A percentile compares a stretch with the other conserved stretches of the same genome.
Evolutionary conservation across 2,113 vertebrate species (phyloP).

Genomic region (Paradisaea rubra): DNA sequence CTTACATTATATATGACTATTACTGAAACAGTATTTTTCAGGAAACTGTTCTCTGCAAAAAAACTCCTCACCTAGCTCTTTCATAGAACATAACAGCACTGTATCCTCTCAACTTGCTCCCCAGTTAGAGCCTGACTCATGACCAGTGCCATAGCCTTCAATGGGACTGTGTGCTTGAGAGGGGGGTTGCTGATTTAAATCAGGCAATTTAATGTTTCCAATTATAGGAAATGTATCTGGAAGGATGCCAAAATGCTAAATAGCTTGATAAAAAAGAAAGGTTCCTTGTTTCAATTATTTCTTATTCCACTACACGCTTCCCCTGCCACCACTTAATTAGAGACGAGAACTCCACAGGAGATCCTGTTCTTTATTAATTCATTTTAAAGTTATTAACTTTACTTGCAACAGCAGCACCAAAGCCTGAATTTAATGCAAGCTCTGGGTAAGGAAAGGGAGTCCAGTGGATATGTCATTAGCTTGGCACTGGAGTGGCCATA

Average conservation of each 20-base stretch:
- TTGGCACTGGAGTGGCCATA: not conserved
- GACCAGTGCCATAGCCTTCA: not conserved
- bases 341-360: not conserved
- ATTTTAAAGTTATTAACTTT: slow-evolving; percentile 15
- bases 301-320: slow-evolving; percentile 13
- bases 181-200: not conserved
- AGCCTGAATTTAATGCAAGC: not conserved
- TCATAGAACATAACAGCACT: not conserved
- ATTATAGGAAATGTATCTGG: slow-evolving; percentile 42
- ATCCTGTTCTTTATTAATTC: slow-evolving; percentile 39
- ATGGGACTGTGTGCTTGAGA: not conserved
- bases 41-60: not conserved
- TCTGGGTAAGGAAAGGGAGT: not conserved
- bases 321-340: slow-evolving; percentile 44
- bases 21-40: not conserved
- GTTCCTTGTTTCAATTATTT: slow-evolving; percentile 52
- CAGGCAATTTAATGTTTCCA: slow-evolving; percentile 35
- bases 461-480: not conserved
- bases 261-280: slow-evolving; percentile 40
- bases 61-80: not conserved
- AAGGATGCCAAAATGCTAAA: slow-evolving; percentile 46
- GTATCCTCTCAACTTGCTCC: not conserved
- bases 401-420: not conserved
- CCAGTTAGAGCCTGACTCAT: not conserved
- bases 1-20: not conserved